Percentiles rank a stretch among this genome's conserved stretches.
These are phyloP conservation scores for Physeter macrocephalus DNA, from an alignment of 2,113 vertebrate genomes.

Conservation along the genomic window DNA sequence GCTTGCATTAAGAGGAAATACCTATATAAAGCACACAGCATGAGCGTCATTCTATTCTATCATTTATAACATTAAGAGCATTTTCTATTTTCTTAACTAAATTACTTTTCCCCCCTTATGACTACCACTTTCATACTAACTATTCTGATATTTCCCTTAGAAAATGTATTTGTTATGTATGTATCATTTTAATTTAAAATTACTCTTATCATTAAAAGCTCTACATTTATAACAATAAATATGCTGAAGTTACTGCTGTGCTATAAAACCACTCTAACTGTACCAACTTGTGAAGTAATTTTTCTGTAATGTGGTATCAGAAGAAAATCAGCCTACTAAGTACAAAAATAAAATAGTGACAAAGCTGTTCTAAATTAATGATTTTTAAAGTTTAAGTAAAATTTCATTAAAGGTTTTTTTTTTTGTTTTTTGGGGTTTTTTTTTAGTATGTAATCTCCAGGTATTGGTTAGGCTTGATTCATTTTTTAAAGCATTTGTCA, in stretches of 20 bases:
- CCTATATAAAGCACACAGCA: neutral
- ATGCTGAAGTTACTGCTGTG: neutral
- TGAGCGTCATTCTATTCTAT: neutral
- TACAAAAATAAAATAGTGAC: neutral
- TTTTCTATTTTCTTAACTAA: slow-evolving; percentile 43
- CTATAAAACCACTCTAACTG: neutral
- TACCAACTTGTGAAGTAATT: neutral
- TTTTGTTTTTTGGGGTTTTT: neutral
- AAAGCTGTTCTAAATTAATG: neutral
- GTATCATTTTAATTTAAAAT: neutral
- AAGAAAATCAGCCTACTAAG: neutral
- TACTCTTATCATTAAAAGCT: neutral
- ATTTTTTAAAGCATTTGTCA: neutral
- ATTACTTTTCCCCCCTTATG: neutral
- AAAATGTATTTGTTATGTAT: neutral
- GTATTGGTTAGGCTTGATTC: neutral
- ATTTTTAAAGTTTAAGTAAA: slow-evolving; percentile 15
- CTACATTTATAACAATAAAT: neutral
- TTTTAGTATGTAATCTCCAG: neutral
- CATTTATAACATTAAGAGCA: neutral
- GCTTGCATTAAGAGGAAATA: neutral
- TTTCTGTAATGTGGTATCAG: neutral
- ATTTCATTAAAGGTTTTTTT: neutral
- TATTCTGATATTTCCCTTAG: neutral
- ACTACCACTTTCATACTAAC: neutral